These are phyloP conservation scores for Pelecanoides urinatrix DNA, from an alignment of 2,113 vertebrate species.

Conservation along the genomic window DNA sequence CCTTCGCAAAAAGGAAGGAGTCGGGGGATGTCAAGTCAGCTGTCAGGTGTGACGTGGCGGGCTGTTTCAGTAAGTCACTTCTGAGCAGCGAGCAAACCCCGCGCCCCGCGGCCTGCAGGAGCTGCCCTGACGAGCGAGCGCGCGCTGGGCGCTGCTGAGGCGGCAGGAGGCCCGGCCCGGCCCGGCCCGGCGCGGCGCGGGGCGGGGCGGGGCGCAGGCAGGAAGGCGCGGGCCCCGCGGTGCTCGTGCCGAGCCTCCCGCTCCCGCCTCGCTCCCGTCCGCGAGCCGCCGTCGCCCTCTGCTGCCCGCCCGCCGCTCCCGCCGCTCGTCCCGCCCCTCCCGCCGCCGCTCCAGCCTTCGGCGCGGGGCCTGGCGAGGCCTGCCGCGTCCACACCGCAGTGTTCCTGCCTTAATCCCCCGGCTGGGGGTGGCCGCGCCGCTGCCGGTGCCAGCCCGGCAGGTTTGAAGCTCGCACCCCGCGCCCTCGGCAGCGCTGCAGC, in stretches of 20 bases:
- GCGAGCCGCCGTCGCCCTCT: too few species aligned
- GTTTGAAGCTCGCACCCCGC: too few species aligned
- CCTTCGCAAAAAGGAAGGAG: background rate
- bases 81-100: background rate
- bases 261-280: too few species aligned
- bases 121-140: background rate
- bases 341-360: background rate
- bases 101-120: background rate
- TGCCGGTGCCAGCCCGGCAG: background rate
- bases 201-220: too few species aligned
- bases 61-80: background rate
- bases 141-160: fast-evolving
- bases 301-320: too few species aligned
- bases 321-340: too few species aligned
- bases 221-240: too few species aligned
- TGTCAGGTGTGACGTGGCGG: background rate
- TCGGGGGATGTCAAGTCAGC: background rate
- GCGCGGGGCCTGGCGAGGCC: background rate
- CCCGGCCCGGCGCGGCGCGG: too few species aligned
- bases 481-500: background rate
- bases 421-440: too few species aligned
- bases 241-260: too few species aligned
- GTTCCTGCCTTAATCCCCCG: too few species aligned
- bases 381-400: too few species aligned
- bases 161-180: background rate